These are phyloP conservation scores for Enteromius trimaculatus DNA, from an alignment of 2,797 vertebrate genomes.

Conservation along the genomic window DNA sequence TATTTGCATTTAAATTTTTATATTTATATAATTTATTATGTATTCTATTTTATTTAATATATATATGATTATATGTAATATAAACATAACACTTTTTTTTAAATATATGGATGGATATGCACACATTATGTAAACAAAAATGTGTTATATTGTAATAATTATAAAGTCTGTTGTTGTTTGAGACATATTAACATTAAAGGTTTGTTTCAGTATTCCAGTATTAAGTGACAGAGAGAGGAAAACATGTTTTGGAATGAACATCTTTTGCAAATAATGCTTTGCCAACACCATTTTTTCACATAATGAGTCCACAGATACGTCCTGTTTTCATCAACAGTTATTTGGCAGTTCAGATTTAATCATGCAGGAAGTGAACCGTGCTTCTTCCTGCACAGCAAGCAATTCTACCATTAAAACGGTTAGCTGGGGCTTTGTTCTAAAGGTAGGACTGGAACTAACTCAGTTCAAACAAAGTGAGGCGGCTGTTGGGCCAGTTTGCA, in stretches of 20 bases:
- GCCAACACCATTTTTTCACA: neutral
- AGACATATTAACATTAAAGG: neutral
- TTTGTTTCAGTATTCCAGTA: neutral
- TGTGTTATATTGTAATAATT: too few species aligned
- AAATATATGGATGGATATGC: too few species aligned
- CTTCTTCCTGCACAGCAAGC: neutral
- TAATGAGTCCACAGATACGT: neutral
- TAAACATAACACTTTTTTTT: too few species aligned
- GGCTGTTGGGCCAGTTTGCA: neutral
- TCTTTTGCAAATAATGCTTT: neutral
- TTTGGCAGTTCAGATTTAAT: slow-evolving; percentile 21
- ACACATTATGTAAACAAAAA: too few species aligned
- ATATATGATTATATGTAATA: too few species aligned
- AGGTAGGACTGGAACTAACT: neutral
- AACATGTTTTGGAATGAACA: neutral
- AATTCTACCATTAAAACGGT: neutral
- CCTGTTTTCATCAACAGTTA: slow-evolving; percentile 1
- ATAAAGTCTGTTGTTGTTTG: neutral
- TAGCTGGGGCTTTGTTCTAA: neutral
- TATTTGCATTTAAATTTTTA: too few species aligned
- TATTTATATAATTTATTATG: too few species aligned
- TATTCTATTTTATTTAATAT: too few species aligned
- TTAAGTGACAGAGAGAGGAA: neutral
- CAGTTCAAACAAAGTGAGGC: neutral
- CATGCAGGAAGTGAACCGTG: neutral